These are phyloP conservation scores for Andinoacara biseriatus DNA, from an alignment of 2,113 vertebrate species.

Conservation along the genomic window DNA sequence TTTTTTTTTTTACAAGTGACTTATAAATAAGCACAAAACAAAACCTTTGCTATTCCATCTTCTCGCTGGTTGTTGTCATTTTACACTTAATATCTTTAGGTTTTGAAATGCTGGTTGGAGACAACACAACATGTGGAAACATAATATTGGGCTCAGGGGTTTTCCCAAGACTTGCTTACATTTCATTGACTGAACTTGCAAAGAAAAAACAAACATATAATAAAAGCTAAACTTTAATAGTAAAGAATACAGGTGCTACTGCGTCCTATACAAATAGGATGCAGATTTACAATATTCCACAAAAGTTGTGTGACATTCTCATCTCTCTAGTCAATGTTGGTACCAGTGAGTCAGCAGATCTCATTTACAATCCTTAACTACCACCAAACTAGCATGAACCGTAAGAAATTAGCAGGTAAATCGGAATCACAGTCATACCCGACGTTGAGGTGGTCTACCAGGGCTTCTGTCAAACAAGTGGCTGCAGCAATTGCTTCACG, in stretches of 20 bases:
- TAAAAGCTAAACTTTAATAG: background rate
- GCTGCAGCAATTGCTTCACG: conserved; percentile 90
- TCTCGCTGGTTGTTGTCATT: background rate
- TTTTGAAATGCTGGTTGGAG: background rate
- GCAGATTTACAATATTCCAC: background rate
- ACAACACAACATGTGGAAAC: background rate
- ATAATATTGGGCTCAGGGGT: background rate
- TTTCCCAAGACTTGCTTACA: background rate
- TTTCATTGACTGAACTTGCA: background rate
- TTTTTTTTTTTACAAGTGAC: background rate
- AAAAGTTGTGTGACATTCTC: background rate
- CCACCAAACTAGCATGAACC: background rate
- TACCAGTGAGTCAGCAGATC: rapidly evolving
- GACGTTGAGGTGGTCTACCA: conserved; percentile 94
- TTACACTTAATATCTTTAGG: background rate
- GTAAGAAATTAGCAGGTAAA: background rate
- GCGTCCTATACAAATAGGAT: too few relatives aligned
- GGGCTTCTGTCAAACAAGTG: conserved; percentile 89
- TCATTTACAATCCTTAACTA: background rate
- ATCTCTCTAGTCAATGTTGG: background rate
- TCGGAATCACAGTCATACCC: conserved; percentile 77
- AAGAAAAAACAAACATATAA: background rate
- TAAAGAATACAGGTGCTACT: background rate
- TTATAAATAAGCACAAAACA: background rate
- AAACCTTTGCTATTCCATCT: background rate